A percentile compares a stretch with the other conserved stretches of the same genome.
phyloP scores from a whole-genome alignment of 23 tunicate species.

The Ascidia mentula region DNA sequence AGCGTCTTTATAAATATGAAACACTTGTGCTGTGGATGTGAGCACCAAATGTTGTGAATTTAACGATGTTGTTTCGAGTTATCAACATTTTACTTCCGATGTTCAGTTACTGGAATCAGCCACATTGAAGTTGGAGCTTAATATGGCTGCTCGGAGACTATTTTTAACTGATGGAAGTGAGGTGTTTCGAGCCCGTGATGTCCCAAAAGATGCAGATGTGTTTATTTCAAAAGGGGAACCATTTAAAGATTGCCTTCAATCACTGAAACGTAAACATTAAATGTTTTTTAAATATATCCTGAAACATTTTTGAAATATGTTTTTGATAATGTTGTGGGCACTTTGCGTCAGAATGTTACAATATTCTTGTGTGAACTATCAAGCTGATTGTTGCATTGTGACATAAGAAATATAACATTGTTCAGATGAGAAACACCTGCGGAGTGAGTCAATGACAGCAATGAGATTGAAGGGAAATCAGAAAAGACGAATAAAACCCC shows the following conservation, averaged over 20 bases:
- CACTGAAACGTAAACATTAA: background rate
- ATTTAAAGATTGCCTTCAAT: slow-evolving; percentile 26
- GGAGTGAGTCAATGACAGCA: background rate
- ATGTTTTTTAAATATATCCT: too few species aligned
- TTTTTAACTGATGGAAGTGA: slow-evolving; percentile 63
- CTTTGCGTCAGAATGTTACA: too few species aligned
- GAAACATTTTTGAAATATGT: too few species aligned
- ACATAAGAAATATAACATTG: too few species aligned
- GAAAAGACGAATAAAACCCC: slow-evolving; percentile 16
- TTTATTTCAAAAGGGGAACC: slow-evolving; percentile 72
- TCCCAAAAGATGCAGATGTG: slow-evolving; percentile 68
- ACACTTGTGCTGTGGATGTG: too few species aligned
- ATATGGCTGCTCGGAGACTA: slow-evolving; percentile 71
- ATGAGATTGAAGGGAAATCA: background rate
- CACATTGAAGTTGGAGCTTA: slow-evolving; percentile 58
- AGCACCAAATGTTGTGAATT: too few species aligned
- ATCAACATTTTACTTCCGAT: background rate
- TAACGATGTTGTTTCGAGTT: too few species aligned
- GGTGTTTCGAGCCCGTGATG: slow-evolving; percentile 66
- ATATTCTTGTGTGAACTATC: too few species aligned
- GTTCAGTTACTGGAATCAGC: slow-evolving; percentile 61
- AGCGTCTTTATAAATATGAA: too few species aligned
- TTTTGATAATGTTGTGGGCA: too few species aligned
- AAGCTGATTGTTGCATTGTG: too few species aligned
- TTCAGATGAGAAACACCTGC: background rate